Evolutionary conservation across 2,888 invertebrate genomes (phyloP).

Genomic region (Eristalis pertinax): DNA sequence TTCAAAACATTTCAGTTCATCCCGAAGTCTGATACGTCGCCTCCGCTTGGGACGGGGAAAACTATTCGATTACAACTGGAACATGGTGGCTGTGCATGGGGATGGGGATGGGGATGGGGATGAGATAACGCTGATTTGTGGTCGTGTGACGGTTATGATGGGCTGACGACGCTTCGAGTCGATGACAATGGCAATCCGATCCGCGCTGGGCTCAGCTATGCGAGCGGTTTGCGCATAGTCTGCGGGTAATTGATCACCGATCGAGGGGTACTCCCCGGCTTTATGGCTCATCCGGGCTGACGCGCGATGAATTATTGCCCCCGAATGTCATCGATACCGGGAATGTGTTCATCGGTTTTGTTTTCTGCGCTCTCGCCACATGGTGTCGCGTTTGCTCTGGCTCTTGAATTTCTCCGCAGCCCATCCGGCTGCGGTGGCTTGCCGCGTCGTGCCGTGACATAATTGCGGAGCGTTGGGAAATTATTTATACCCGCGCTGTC

Average conservation of each 20-base stretch:
- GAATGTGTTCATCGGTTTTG: background rate
- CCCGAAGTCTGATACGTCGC: background rate
- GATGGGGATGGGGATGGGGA: too few relatives aligned
- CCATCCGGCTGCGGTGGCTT: background rate
- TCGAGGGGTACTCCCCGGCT: background rate
- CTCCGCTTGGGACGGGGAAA: background rate
- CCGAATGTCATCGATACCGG: background rate
- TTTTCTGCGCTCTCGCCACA: background rate
- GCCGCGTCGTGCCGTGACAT: conserved; percentile 1
- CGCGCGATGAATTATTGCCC: background rate
- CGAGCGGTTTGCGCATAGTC: background rate
- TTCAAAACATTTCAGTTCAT: conserved; percentile 14
- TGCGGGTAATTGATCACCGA: background rate
- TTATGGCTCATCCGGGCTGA: background rate
- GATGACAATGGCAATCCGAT: background rate
- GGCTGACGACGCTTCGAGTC: background rate
- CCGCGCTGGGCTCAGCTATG: background rate
- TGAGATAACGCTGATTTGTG: background rate
- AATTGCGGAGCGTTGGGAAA: background rate
- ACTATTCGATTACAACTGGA: background rate
- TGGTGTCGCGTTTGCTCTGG: background rate
- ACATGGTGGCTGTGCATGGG: too few relatives aligned
- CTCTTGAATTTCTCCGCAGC: background rate
- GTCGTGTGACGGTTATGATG: background rate
- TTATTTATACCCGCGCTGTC: background rate